Conservation (phyloP, 2,113 vertebrate species). For the Ictidomys tridecemlineatus region DNA sequence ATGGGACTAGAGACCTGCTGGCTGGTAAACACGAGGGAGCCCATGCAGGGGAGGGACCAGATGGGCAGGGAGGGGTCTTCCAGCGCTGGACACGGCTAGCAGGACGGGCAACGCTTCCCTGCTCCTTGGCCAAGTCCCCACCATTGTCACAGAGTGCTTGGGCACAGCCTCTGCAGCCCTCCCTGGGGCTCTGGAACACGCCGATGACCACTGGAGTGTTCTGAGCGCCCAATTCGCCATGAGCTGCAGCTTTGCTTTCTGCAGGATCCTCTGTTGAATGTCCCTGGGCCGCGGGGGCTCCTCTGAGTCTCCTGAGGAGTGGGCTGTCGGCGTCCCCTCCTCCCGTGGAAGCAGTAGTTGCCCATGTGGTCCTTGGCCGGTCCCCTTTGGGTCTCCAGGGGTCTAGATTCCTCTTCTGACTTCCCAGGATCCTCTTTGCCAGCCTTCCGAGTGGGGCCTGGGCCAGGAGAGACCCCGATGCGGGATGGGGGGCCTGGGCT, state of each 20-base stretch:
- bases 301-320: no score
- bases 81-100: background rate
- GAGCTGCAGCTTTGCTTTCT: background rate
- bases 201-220: background rate
- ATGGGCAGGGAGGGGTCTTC: background rate
- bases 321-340: no score
- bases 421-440: background rate
- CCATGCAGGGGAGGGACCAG: background rate
- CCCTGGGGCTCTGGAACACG: background rate
- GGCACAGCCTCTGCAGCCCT: background rate
- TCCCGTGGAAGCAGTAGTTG: background rate
- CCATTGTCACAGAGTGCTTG: background rate
- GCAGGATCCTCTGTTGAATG: background rate
- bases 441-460: background rate
- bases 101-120: background rate
- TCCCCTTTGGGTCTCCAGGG: background rate
- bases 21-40: background rate
- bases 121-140: background rate
- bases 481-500: background rate
- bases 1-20: background rate
- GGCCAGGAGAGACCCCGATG: background rate
- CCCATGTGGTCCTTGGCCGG: fast-evolving
- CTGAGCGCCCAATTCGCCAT: background rate
- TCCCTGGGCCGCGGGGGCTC: no score
- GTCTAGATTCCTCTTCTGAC: background rate